Evolutionary conservation across 2,797 vertebrate genomes (phyloP), one percentile per base, ranked within the genome.

Genomic region (Notamacropus eugenii): DNA sequence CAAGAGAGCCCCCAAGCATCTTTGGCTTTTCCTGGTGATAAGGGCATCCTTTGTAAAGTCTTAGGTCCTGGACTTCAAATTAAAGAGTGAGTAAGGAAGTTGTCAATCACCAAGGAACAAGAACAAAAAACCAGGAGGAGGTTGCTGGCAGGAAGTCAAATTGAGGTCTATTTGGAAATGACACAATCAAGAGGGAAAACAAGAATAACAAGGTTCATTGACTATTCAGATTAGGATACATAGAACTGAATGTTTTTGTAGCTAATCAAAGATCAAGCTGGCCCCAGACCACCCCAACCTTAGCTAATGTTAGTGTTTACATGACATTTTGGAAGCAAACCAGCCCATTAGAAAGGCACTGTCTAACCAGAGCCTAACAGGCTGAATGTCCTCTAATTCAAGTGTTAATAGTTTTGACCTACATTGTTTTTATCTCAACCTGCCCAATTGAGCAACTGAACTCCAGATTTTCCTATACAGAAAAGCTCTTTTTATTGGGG

Each of bases 321-420:
- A 96, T 95, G 98, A 98, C 97, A 97, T 93, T 90, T 97, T 98
- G 97, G 96, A 98, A 98, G 98, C 96, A 98, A 98, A 98, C 97
- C 93, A 93, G 93, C 94, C 97, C 98, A 98, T 98, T 98, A 98
- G 98, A 98, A 98, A 98, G 95, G 74, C 90, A 96, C 50, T 95
- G 96, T 97, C 97, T 98, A 98, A 98, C 46, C 94, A 98, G 97
- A 98, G 97, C 97, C 97, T 98, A 98, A 98, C 97, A 98, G 98
- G 97, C 98, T 98, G 94, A 98, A 97, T 96, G 98, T 95, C 92
- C 97, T 98, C 96, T 98, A 97, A 98, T 98, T 97, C 98, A 97
- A 97, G 98, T 98, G 98, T 98, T 99, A 99, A 98, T 98, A 97
- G 95, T 96, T 98, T 98, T 98, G 98, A 98, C 98, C 98, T 98